Conservation (phyloP, 2,113 vertebrate species). For the Acanthisitta chloris region DNA sequence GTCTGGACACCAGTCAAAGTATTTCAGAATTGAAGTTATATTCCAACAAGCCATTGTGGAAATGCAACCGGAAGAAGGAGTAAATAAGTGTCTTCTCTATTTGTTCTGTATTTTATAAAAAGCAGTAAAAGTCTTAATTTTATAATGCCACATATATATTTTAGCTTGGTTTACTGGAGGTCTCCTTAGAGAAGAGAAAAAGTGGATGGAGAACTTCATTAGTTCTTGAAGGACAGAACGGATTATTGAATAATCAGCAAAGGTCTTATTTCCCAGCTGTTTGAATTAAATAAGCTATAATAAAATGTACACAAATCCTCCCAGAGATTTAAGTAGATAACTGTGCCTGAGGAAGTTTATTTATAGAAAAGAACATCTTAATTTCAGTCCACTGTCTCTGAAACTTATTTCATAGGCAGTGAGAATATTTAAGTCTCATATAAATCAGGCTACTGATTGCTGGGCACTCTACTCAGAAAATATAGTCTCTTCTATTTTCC, state of each 20-base stretch:
- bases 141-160: not conserved
- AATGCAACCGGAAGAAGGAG: not conserved
- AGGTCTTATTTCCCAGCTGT: not conserved
- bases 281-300: constrained; percentile 1
- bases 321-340: not conserved
- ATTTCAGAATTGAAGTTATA: not conserved
- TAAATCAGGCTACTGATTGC: not conserved
- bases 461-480: not conserved
- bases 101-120: not conserved
- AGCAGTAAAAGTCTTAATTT: not conserved
- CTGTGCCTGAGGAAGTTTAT: not conserved
- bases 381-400: not conserved
- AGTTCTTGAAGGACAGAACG: not conserved
- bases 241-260: not conserved
- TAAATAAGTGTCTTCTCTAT: not conserved
- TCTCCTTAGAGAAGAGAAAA: not conserved
- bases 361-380: constrained; percentile 3
- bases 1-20: not conserved
- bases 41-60: not conserved
- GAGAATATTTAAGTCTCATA: not conserved
- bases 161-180: not conserved
- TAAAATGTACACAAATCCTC: not conserved
- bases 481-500: not conserved
- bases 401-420: not conserved
- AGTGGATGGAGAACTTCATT: not conserved